Evolutionary conservation across 2,113 vertebrate species (phyloP), one percentile per base, ranked within the genome.

Genomic region (Takifugu bimaculatus): DNA sequence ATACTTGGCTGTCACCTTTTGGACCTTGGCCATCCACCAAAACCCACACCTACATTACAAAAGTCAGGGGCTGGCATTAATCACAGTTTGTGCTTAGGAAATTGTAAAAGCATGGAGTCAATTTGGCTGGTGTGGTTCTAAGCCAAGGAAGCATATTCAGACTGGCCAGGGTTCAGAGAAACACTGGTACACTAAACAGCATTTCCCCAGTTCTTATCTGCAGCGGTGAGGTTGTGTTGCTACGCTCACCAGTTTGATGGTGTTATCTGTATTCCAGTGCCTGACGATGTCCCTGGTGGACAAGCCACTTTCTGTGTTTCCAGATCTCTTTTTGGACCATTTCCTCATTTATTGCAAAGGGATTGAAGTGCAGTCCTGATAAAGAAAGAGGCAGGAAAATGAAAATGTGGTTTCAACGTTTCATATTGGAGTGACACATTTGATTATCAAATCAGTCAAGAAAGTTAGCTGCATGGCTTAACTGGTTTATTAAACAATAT

Each of bases 241-340:
- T 20, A 45, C 4, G n/a, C 79, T 80, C 54, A 84, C 84, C 66
- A 44, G 58, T 58, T 58, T 64, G 60, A 60, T 64, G 29, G 61
- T 70, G 84, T 87, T 88, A 88, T 87, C 84, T 86, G 65, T 72
- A 64, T 62, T 73, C 73, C 78, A 77, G 66, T 50, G 56, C 42
- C 50, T 69, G 83, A 27, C 77, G 72, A 65, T 70, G 74, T 51
- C 54, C 66, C 60, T 65, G 73, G 52, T 64, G 85, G 76, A 75
- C 74, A 55, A 73, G 70, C 78, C 79, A 82, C 72, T 75, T 54
- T 73, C 29, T 70, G 75, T 71, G 63, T 45, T 65, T 74, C 79
- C 80, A 81, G 47, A 69, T 43, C 42, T 68, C 64, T 48, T 78
- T 75, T 70, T 77, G 70, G 60, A 77, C 51, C 73, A 80, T 68